Base-by-base conservation (phyloP, 1,140 invertebrate genomes). In the Penaeus japonicus region DNA sequence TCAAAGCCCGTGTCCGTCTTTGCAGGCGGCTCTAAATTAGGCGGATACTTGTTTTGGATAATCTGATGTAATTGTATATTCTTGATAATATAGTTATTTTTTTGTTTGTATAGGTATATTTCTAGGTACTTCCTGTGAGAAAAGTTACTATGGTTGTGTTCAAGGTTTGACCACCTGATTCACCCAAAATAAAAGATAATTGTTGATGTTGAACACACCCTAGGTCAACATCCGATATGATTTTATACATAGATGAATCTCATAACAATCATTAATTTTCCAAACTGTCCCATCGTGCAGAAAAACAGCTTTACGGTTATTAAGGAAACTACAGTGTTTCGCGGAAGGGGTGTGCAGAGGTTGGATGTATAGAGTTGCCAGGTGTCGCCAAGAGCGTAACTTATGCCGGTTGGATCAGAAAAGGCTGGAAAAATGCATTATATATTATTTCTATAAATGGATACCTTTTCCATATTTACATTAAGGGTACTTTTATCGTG, bases 111-210 rank as follows among this genome's bases (percentile, higher is more conserved):
- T 53, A 84, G 30, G 35, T n/a, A 24, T n/a, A 12, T 53, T 53
- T 80, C 55, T 20, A 1, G 22, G 15, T 15, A 12, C 15, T 15
- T n/a, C 4, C 17, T 39, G 12, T 20, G n/a, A 15, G 22, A 0
- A 24, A 10, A 47, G 47, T 47, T 22, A 85, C 24, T 59, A 85
- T 57, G 53, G 84, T 30, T 78, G 24, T 55, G 53, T 57, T 55
- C 75, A 54, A 62, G 24, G 12, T 57, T 27, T 59, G 87, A 88
- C 87, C 87, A 88, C 87, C 87, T 88, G 87, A 88, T 88, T 88
- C 80, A 88, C 70, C 80, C 78, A 88, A 75, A 88, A 88, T 88
- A 88, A 88, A 88, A 73, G 62, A 35, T 83, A 83, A 77, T 62
- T 35, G 32, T 47, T 4, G 4, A 27, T 47, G 20, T 27, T 17